Conservation (phyloP, 1,140 invertebrate species). For the Trachymyrmex cornetzi region DNA sequence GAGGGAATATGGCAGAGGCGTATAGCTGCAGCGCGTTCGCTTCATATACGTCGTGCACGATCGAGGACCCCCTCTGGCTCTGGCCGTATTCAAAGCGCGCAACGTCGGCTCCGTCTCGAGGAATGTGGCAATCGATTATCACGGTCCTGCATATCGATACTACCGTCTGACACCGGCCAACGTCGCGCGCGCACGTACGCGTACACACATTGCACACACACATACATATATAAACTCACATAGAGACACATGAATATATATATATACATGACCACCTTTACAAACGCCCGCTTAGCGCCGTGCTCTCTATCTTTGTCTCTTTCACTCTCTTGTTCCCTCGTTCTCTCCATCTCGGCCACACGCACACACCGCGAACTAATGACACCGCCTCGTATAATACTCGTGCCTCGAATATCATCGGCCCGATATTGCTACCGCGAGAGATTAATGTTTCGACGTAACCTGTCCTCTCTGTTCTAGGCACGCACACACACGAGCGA, state of each 20-base stretch:
- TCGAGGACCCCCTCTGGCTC: conserved; percentile 71
- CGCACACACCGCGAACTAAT: conserved; percentile 74
- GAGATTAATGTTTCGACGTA: conserved; percentile 82
- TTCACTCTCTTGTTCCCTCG: conserved; percentile 7
- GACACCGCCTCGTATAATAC: conserved; percentile 80
- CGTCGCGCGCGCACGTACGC: conserved; percentile 44
- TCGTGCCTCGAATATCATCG: conserved; percentile 85
- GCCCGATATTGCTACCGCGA: conserved; percentile 83
- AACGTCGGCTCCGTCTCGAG: conserved; percentile 81
- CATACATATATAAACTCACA: too few relatives aligned
- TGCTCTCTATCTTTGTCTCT: conserved; percentile 37
- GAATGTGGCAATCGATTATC: conserved; percentile 85
- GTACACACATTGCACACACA: too few relatives aligned
- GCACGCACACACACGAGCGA: conserved; percentile 4
- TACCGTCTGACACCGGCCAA: conserved; percentile 72
- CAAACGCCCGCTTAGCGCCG: conserved; percentile 72
- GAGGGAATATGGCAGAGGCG: conserved; percentile 61
- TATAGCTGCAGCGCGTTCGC: conserved; percentile 43
- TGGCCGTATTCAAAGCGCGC: conserved; percentile 82
- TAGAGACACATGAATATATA: not conserved
- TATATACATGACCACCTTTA: conserved; percentile 22
- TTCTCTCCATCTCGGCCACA: conserved; percentile 53
- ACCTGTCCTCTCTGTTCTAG: conserved; percentile 36
- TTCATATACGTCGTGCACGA: conserved; percentile 76
- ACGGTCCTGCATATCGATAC: conserved; percentile 84